Percentiles rank a stretch among this genome's conserved stretches.
Evolutionary conservation across 2,113 vertebrate species (phyloP).

Genomic region (Penelope pileata): DNA sequence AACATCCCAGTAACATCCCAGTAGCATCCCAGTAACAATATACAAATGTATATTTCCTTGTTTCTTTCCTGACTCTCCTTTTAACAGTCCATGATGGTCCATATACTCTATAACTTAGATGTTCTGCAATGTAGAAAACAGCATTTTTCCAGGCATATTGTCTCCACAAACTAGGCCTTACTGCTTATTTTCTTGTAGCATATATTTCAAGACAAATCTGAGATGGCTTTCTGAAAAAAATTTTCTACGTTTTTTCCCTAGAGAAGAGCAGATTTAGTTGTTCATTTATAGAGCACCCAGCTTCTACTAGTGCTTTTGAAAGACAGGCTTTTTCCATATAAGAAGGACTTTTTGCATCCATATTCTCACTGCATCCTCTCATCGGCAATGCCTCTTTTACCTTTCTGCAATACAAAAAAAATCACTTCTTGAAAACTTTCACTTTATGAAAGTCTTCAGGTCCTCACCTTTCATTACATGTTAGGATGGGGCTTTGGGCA

Average conservation of each 20-base stretch:
- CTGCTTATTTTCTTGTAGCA: not conserved
- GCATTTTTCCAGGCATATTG: not conserved
- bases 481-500: no score
- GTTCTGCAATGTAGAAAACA: not conserved
- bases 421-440: not conserved
- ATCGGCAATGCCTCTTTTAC: fast-evolving
- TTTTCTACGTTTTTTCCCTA: not conserved
- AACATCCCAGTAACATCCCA: no score
- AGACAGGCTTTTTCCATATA: not conserved
- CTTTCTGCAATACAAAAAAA: not conserved
- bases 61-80: not conserved
- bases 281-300: not conserved
- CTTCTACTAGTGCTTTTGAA: not conserved
- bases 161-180: not conserved
- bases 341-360: not conserved
- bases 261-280: not conserved
- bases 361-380: not conserved
- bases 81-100: not conserved
- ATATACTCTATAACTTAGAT: not conserved
- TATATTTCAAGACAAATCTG: not conserved
- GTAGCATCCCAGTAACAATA: not conserved
- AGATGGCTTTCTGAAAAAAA: not conserved
- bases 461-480: fast-evolving
- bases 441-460: not conserved
- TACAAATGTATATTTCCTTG: not conserved